A percentile compares a stretch with the other conserved stretches of the same genome.
Conservation (phyloP, 2,113 vertebrate species). For the Maccullochella peelii region DNA sequence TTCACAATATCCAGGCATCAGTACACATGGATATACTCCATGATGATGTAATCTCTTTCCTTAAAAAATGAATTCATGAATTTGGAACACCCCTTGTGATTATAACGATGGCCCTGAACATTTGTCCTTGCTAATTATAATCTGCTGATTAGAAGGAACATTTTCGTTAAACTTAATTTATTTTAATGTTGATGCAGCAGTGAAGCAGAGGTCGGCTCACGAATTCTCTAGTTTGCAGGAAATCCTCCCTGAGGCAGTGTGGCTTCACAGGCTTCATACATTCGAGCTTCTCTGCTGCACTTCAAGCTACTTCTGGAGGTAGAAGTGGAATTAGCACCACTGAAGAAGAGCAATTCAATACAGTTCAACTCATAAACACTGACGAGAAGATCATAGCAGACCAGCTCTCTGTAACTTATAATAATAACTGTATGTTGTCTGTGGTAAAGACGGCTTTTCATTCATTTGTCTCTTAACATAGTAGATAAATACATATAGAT, state of each 20-base stretch:
- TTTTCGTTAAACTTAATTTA: neutral
- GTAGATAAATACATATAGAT: neutral
- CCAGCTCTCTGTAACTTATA: neutral
- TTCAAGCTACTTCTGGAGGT: neutral
- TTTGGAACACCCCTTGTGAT: neutral
- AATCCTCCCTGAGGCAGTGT: neutral
- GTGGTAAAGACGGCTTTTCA: neutral
- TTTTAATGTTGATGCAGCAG: neutral
- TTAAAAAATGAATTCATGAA: neutral
- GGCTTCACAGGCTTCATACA: neutral
- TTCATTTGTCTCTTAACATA: neutral
- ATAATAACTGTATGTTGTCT: neutral
- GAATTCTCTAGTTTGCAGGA: neutral
- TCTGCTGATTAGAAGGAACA: neutral
- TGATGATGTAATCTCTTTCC: neutral
- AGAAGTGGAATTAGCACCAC: neutral
- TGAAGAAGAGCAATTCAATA: neutral
- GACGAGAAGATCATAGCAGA: neutral
- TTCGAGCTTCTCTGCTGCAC: neutral
- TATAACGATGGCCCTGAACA: neutral
- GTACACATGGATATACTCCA: neutral
- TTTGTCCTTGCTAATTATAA: neutral
- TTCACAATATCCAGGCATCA: neutral
- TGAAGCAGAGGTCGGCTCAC: neutral
- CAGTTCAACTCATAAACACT: neutral